phyloP scores from a whole-genome alignment of 2,888 invertebrate species.

The Acrobasis consociella region DNA sequence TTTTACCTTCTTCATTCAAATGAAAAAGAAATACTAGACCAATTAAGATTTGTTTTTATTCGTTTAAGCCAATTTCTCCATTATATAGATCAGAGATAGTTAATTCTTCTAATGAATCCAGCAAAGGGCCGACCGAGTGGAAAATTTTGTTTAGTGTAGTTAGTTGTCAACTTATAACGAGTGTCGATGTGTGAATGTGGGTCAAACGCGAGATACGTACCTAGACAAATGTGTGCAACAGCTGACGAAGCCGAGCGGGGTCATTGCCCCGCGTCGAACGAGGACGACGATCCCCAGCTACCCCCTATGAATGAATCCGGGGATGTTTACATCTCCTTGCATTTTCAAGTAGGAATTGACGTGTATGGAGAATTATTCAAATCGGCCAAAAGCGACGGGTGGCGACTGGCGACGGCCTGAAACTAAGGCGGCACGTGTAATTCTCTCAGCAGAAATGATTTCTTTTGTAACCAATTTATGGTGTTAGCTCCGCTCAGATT shows the following conservation, averaged over 20 bases:
- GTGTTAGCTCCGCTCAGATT: too few species aligned
- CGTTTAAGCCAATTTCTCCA: too few species aligned
- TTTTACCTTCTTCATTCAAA: too few species aligned
- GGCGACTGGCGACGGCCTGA: conserved; percentile 16
- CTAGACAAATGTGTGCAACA: conserved; percentile 56
- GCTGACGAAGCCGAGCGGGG: conserved; percentile 57
- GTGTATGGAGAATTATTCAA: conserved; percentile 14
- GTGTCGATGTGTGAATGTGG: conserved; percentile 54
- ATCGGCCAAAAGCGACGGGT: conserved; percentile 8
- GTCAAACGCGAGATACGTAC: conserved; percentile 54
- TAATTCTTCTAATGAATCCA: neutral
- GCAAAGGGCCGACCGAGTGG: conserved; percentile 38
- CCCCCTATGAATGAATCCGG: conserved; percentile 46
- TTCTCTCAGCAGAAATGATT: too few species aligned
- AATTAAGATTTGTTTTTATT: too few species aligned
- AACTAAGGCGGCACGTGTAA: conserved; percentile 17
- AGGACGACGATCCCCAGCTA: conserved; percentile 53
- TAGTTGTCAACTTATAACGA: conserved; percentile 32
- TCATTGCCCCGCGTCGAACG: conserved; percentile 53
- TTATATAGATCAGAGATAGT: neutral
- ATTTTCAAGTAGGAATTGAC: conserved; percentile 14
- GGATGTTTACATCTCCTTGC: conserved; percentile 40
- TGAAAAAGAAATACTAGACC: too few species aligned
- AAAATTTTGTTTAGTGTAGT: conserved; percentile 44
- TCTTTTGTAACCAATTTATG: too few species aligned